Base-by-base conservation (phyloP, 2,113 vertebrate genomes). In the Oncorhynchus gorbuscha region DNA sequence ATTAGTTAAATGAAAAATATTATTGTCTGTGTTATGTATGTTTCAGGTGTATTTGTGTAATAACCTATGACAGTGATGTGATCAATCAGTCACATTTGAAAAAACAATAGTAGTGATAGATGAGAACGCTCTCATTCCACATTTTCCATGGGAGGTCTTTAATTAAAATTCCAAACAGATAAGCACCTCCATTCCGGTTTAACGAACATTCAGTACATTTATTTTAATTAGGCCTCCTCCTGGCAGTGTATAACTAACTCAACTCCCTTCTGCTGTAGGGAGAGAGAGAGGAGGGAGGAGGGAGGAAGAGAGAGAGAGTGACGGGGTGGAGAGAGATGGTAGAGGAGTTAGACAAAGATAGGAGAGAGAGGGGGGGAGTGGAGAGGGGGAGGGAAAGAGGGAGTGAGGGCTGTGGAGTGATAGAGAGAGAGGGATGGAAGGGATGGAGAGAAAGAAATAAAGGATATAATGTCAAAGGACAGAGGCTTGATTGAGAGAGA, bases 161-260 rank as follows among this genome's bases (percentile, higher is more conserved):
- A 84, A 81, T 84, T 80, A 84, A 74, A 77, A 81, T 35, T 81
- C 55, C 73, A 75, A 62, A 73, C 71, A 74, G 70, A 80, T 80
- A 76, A 79, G 71, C 72, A 49, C 66, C 78, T 16, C 26, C 76
- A 72, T 82, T 85, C 77, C 9, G 22, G 66, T 80, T 71, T 85
- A 83, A 87, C 28, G 78, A 83, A 76, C 74, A 74, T 69, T 83
- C 75, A 62, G 45, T 82, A 30, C 79, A 78, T 80, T 74, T 71
- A 83, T 87, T 89, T 84, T 80, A 87, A 87, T 89, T 84, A 84
- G 75, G 8, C 58, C 32, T 75, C 73, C 78, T 78, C 73, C 67
- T 73, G 68, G 83, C 59, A 76, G 66, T 73, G 18, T 71, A 68
- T 74, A 83, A 83, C 59, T 49, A 51, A 66, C 32, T 74, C 55